Evolutionary conservation across 2,888 invertebrate genomes (phyloP), one percentile per base, ranked within the genome.

Genomic region (Amblyteles armatorius): DNA sequence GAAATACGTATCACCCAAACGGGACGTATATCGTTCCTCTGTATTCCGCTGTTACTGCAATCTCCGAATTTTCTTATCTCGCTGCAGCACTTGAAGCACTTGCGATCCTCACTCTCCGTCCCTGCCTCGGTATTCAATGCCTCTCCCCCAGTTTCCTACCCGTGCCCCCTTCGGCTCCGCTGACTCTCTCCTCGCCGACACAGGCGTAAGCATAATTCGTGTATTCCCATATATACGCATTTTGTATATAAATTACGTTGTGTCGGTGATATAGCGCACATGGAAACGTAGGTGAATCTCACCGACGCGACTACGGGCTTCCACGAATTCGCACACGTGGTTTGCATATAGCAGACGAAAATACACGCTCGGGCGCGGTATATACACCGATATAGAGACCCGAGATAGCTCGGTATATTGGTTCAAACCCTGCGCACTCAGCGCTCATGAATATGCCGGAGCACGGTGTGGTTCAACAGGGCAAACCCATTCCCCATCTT

Each of bases 401-500:
- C 48, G 36, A n/a, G 60, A 50, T 36, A 69, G 73, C 60, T 83
- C 86, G 87, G 88, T 89, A 91, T 92, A 92, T 92, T 92, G 92
- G 92, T 91, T 90, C 88, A 90, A 91, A 90, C 92, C 89, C 87
- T 90, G 92, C 92, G 89, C 91, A 92, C 92, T 92, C 92, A 92
- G 92, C 91, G 88, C 92, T 92, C 91, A 91, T 92, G 92, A 92
- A 92, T 92, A 91, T 92, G 92, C 92, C 85, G 88, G 87, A 88
- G 90, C 92, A 92, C 92, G 92, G 89, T 87, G 57, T 48, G 88
- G 89, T 90, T 91, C 88, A 87, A 89, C 88, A 88, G 86, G 88
- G 88, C 90, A 89, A 57, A 88, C 90, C 83, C 63, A 73, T 88
- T 48, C 89, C 73, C 90, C 88, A 50, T 88, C 86, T 81, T 57